Conservation (phyloP, 1,140 invertebrate species). For the Papilio helenus region DNA sequence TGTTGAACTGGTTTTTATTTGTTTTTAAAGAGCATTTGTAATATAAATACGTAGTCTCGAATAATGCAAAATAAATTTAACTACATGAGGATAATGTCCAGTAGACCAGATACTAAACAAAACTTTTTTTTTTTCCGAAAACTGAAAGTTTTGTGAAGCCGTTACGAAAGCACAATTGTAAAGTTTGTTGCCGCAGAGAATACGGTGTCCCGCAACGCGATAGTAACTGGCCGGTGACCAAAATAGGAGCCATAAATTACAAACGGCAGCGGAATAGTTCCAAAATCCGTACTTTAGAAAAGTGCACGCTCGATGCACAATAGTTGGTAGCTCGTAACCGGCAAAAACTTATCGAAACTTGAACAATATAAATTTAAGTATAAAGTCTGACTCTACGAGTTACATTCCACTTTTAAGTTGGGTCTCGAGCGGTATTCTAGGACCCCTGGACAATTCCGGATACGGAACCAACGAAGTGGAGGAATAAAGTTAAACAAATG, state of each 20-base stretch:
- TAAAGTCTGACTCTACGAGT: constrained; percentile 27
- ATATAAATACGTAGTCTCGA: neutral
- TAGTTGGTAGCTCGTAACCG: constrained; percentile 18
- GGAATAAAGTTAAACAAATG: constrained; percentile 71
- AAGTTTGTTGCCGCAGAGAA: constrained; percentile 19
- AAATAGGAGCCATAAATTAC: constrained; percentile 32
- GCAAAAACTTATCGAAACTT: constrained; percentile 36
- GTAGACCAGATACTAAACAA: neutral
- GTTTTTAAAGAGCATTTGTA: neutral
- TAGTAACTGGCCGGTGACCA: constrained; percentile 30
- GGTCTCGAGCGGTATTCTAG: constrained; percentile 43
- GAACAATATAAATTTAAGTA: constrained; percentile 38
- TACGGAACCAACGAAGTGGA: constrained; percentile 33
- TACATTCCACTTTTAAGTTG: constrained; percentile 53
- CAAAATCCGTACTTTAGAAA: constrained; percentile 32
- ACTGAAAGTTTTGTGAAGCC: neutral
- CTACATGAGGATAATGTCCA: neutral
- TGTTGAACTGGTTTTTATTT: neutral
- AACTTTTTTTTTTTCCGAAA: neutral
- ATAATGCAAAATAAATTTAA: neutral
- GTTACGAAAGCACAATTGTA: constrained; percentile 12
- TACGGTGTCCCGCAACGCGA: neutral
- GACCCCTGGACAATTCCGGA: constrained; percentile 47
- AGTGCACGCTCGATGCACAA: constrained; percentile 26
- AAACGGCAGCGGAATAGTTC: constrained; percentile 19